Base-by-base conservation (phyloP, 2,113 vertebrate genomes). In the Corythornis madagascariensis region DNA sequence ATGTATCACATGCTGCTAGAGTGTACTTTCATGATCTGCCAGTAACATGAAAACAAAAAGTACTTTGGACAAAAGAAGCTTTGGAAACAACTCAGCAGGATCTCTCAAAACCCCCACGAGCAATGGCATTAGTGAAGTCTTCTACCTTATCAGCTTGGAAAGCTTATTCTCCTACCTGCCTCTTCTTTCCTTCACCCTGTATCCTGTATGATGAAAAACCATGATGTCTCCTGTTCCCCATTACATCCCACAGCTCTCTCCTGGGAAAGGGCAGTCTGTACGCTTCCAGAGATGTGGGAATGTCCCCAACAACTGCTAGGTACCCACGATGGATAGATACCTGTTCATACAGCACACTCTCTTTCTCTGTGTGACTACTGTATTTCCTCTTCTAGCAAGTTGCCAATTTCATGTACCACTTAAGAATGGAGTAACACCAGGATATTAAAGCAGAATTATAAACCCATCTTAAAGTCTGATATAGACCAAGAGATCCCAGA, bases 21-120 rank as follows among this genome's bases (percentile, higher is more conserved):
- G 35, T 55, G 50, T 72, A 89, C 88, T 96, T 95, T 95, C 91
- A 75, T 28, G 21, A 84, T 78, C 35, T 94, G 33, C 43, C 19
- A 26, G 60, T 61, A 82, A 63, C 13, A 50, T 2, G 6, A 93
- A 86, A 90, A 45, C 56, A 73, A 63, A 87, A 93, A 92, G 78
- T 26, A 29, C 45, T 91, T 93, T 88, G 75, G 67, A 60, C 26
- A 78, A 31, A 78, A 88, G 40, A 24, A 94, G 52, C 52, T 82
- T 89, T 59, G 59, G 33, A 86, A 96, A 92, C 70, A 60, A 42
- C 12, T 78, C 52, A 72, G 59, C 45, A 55, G 26, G 31, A 5
- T 18, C 31, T 93, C 74, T 78, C 56, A 92, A 88, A 77, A 47
- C 12, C 1, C 7, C 18, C 10, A 48, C 61, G 5, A 72, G 2